Evolutionary conservation across 2,797 vertebrate species (phyloP).

Genomic region (Malurus splendens): DNA sequence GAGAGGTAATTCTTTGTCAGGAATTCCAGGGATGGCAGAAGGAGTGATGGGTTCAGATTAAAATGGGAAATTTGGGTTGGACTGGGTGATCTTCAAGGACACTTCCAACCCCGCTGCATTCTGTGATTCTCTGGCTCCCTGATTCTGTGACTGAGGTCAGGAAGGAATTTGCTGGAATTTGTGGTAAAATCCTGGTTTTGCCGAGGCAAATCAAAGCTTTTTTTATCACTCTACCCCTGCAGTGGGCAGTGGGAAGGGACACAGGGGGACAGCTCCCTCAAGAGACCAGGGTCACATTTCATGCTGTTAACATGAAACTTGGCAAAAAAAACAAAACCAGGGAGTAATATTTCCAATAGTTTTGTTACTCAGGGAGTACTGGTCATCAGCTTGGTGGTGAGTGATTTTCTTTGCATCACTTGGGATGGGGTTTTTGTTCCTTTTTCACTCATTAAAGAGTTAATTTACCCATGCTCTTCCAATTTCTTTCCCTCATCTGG

Average conservation of each 20-base stretch:
- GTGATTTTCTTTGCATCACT: neutral
- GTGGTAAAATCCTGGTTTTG: neutral
- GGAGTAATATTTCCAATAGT: neutral
- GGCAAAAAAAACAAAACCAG: neutral
- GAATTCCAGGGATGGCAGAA: neutral
- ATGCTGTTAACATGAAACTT: neutral
- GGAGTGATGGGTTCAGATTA: neutral
- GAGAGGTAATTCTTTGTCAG: neutral
- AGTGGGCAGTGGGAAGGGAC: neutral
- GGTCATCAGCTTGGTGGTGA: neutral
- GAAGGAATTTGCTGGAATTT: neutral
- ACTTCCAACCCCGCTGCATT: neutral
- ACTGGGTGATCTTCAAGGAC: rapidly evolving
- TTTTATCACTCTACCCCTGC: neutral
- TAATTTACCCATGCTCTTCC: neutral
- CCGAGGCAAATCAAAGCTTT: neutral
- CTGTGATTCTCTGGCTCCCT: neutral
- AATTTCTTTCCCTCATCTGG: neutral
- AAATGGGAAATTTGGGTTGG: neutral
- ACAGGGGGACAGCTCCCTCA: neutral
- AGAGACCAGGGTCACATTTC: neutral
- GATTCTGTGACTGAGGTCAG: neutral
- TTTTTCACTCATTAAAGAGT: neutral
- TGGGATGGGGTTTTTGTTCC: neutral
- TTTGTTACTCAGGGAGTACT: neutral